Conservation (phyloP, 1,140 invertebrate genomes). For the Penaeus vannamei region DNA sequence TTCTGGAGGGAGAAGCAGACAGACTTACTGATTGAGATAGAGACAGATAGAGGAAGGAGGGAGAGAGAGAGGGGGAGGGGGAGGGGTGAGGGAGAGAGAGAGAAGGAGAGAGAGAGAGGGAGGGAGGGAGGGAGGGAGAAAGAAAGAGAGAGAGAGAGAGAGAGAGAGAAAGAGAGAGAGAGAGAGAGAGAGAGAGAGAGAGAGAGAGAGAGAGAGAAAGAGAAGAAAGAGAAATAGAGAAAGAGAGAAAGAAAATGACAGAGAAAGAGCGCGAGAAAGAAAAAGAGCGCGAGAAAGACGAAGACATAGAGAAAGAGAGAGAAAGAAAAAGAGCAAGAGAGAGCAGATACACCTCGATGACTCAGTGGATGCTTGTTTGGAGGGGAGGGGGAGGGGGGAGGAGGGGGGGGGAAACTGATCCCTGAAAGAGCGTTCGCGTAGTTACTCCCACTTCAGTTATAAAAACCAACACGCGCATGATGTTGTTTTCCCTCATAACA, state of each 20-base stretch:
- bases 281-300: neutral
- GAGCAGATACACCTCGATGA: neutral
- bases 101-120: neutral
- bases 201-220: neutral
- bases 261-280: constrained; percentile 40
- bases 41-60: constrained; percentile 1
- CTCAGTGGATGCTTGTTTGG: neutral
- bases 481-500: too few relatives aligned
- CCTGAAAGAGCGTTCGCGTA: too few relatives aligned
- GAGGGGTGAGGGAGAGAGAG: neutral
- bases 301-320: neutral
- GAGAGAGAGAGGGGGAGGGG: constrained; percentile 9
- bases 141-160: neutral
- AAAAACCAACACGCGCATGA: too few relatives aligned
- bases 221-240: neutral
- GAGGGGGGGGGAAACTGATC: too few relatives aligned
- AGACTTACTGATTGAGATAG: too few relatives aligned
- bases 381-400: neutral
- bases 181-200: neutral
- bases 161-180: too few relatives aligned
- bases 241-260: too few relatives aligned
- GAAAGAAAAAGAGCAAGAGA: neutral
- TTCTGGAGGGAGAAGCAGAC: too few relatives aligned
- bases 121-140: neutral
- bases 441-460: too few relatives aligned